Evolutionary conservation across 2,113 vertebrate genomes (phyloP), one percentile per base, ranked within the genome.

Genomic region (Phycodurus eques): DNA sequence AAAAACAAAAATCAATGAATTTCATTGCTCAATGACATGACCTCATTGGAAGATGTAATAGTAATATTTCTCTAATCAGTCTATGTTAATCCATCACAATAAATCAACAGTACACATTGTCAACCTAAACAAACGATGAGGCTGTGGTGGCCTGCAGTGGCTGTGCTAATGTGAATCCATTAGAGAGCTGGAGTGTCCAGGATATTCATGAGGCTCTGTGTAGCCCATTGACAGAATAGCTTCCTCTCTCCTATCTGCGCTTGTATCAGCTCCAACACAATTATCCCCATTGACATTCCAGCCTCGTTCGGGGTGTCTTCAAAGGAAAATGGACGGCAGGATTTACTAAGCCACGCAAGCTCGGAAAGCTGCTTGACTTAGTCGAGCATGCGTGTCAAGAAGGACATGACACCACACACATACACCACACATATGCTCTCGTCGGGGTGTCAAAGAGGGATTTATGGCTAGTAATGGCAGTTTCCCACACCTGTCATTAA

Each of bases 201-300:
- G 78, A 83, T 86, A 88, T 87, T 88, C 85, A 83, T 84, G 81
- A 83, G 78, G 66, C 80, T 60, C 39, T 61, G 72, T 71, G 81
- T 64, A 80, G 77, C 85, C 87, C 89, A 88, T 81, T 82, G 85
- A 88, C 87, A 81, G 77, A 84, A 74, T 72, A 70, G 76, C 80
- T 79, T 82, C 66, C 69, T 77, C 79, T 76, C 79, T 75, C 57
- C 83, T 88, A 89, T 89, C 90, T 85, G 77, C 76, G 77, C 87
- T 86, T 85, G 89, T 87, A 91, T 91, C 89, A 87, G 88, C 85
- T 80, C 77, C 80, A 74, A 73, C 73, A 81, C 86, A 87, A 91
- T 90, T 85, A 90, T 90, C 83, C 80, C 83, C 81, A 89, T 92
- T 90, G 89, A 85, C 88, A 92, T 91, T 90, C 89, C 69, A 68